Conservation (phyloP, 1,140 invertebrate species). For the Popillia japonica region DNA sequence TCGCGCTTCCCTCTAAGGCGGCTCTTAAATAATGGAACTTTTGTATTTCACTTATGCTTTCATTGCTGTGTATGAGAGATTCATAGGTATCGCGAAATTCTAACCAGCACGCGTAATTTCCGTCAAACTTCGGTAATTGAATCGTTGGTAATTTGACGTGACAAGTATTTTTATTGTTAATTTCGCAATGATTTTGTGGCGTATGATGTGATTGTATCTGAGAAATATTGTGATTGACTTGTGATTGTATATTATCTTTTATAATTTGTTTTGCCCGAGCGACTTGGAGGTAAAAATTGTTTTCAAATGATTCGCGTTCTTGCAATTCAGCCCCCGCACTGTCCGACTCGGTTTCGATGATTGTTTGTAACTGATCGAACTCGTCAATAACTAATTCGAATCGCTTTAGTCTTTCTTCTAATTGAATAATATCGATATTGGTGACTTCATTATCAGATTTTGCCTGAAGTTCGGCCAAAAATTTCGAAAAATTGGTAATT, state of each 20-base stretch:
- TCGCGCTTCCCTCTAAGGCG: slow-evolving; percentile 44
- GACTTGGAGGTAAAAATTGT: background rate
- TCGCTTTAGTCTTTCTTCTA: too few relatives aligned
- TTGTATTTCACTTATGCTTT: slow-evolving; percentile 42
- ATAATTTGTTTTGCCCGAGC: background rate
- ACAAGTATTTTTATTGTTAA: background rate
- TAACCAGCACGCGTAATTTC: slow-evolving; percentile 46
- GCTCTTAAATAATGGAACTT: slow-evolving; percentile 53
- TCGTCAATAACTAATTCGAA: background rate
- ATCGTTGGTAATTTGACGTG: slow-evolving; percentile 41
- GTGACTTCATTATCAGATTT: too few relatives aligned
- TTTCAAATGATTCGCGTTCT: background rate
- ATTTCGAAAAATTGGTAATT: background rate
- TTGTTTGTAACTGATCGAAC: background rate
- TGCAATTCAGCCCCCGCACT: background rate
- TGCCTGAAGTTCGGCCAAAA: background rate
- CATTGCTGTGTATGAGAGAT: slow-evolving; percentile 47
- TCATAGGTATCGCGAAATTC: slow-evolving; percentile 47
- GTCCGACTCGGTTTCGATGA: background rate
- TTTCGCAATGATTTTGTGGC: background rate
- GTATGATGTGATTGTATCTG: background rate
- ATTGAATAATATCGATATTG: too few relatives aligned
- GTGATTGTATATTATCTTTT: background rate
- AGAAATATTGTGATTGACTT: background rate
- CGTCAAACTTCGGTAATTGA: slow-evolving; percentile 46